Evolutionary conservation across 2,797 vertebrate genomes (phyloP).

Genomic region (Sphenopsis melanotis): DNA sequence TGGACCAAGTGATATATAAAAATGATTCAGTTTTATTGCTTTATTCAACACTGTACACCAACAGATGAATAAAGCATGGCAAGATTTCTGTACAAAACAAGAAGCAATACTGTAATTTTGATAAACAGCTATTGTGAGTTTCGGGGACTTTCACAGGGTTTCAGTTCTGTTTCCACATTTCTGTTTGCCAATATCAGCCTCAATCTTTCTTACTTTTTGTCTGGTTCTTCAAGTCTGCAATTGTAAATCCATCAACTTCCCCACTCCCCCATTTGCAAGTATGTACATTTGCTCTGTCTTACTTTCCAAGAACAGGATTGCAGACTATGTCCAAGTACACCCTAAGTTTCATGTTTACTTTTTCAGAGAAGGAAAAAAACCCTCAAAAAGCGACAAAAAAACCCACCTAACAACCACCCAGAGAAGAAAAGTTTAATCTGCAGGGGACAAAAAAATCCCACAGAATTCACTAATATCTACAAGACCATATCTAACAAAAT

Average conservation of each 20-base stretch:
- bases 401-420: neutral
- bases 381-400: neutral
- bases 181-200: neutral
- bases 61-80: neutral
- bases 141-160: neutral
- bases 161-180: neutral
- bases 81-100: neutral
- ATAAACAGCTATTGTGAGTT: neutral
- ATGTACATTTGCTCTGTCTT: neutral
- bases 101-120: neutral
- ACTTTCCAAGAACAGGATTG: neutral
- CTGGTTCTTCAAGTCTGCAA: neutral
- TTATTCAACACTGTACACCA: neutral
- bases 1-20: neutral
- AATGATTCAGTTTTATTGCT: neutral
- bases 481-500: neutral
- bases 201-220: neutral
- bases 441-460: rapidly evolving
- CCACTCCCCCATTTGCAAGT: neutral
- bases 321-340: neutral
- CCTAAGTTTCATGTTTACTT: neutral
- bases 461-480: neutral
- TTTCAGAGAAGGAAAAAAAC: neutral
- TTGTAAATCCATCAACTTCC: neutral
- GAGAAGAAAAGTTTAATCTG: neutral